Evolutionary conservation across 2,113 vertebrate genomes (phyloP).

Genomic region (Taxidea taxus): DNA sequence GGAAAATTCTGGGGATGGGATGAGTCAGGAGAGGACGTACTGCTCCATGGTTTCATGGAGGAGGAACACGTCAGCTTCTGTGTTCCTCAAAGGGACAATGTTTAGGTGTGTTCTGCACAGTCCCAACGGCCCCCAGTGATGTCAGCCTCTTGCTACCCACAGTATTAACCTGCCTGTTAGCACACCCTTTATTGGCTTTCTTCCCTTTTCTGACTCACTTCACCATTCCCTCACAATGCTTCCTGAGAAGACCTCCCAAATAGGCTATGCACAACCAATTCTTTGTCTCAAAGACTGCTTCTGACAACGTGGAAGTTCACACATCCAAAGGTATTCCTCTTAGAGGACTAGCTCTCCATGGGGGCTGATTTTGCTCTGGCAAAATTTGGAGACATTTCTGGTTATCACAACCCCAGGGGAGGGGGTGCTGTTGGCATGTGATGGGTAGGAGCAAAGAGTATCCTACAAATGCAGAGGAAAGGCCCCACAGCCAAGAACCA

Average conservation of each 20-base stretch:
- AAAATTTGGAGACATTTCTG: background rate
- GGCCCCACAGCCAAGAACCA: background rate
- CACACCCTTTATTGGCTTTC: background rate
- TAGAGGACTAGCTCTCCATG: background rate
- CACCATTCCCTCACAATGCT: background rate
- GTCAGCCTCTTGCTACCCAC: background rate
- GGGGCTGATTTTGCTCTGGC: background rate
- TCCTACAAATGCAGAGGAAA: background rate
- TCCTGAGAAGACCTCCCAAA: background rate
- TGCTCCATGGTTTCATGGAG: background rate
- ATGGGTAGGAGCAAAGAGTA: background rate
- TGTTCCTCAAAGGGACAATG: background rate
- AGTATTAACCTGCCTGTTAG: background rate
- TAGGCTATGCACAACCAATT: background rate
- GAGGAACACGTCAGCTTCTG: accelerated
- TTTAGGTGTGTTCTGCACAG: background rate
- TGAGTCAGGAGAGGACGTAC: background rate
- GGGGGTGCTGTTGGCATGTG: background rate
- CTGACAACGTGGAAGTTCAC: background rate
- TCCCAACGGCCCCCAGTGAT: background rate
- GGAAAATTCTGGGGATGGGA: background rate
- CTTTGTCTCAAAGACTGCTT: background rate
- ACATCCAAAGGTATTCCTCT: background rate
- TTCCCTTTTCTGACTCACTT: background rate
- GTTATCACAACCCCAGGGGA: background rate